Evolutionary conservation across 1,140 invertebrate genomes (phyloP), one percentile per base, ranked within the genome.

Genomic region (Euura saliciscinereae): DNA sequence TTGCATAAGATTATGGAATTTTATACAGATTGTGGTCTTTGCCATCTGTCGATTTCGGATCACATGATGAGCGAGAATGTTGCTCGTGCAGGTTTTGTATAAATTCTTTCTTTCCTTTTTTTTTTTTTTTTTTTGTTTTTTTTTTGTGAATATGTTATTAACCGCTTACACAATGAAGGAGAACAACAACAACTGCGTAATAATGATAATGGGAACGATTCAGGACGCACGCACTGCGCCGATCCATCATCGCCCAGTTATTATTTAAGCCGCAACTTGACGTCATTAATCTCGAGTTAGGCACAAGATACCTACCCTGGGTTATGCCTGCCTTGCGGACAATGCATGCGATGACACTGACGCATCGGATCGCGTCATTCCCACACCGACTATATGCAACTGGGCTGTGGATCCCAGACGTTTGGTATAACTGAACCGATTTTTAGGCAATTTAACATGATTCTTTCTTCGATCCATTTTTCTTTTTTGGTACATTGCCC

Each of bases 221-320:
- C 84, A 85, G 79, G 77, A 77, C 80, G 78, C 82, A 83, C 82
- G 82, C 79, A 83, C 77, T 75, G 66, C 77, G 75, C 78, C 80
- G 78, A 87, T 87, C 85, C 81, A 87, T 87, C 85, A 86, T 85
- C 82, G 76, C 81, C 83, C 81, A 80, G 85, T 87, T 86, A 86
- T 82, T 85, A 83, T 87, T 87, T 85, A 85, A 85, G 84, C 85
- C 85, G 80, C 85, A 85, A 81, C 77, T 77, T 85, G 84, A 85
- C 84, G 86, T 82, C 81, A 87, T 86, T 85, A 86, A 87, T 86
- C 82, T 82, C 79, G 85, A 84, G 84, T 87, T 85, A 85, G 79
- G 83, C 77, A 79, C 78, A 79, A 84, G 81, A 81, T 80, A 73
- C 74, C 74, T 73, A 74, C 67, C 44, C 69, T 71, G 77, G 75